Base-by-base conservation (phyloP, 2,113 vertebrate species). In the Hippolais icterina region DNA sequence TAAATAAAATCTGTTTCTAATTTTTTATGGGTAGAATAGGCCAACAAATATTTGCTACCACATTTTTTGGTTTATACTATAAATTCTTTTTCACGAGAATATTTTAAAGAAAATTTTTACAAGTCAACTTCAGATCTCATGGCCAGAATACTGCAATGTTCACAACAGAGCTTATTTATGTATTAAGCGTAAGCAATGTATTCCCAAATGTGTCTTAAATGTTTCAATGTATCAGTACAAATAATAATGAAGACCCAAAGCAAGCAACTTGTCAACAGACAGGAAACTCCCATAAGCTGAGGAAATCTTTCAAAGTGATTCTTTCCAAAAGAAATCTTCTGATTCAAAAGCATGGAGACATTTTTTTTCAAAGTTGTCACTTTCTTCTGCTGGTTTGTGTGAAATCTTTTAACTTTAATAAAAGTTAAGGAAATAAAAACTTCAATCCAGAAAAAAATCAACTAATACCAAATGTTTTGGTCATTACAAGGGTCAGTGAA, bases 181-280 rank as follows among this genome's bases (percentile, higher is more conserved):
- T 21, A 19, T 63, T 81, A 65, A 83, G 17, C 5, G 44, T 81
- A 28, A 77, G 6, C 14, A 76, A 49, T 14, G 5, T 7, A 12
- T 47, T 80, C 21, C 15, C 66, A 94, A 83, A 61, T 20, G 10
- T 18, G 4, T 18, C 18, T 65, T 70, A 79, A 42, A 37, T 12
- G 10, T 57, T n/a, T 68, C 53, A 57, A 83, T 4, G 27, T 4
- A 15, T 25, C n/a, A 71, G 16, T 53, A 11, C 28, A 63, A 68
- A 76, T 57, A 80, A 71, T 47, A 76, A 71, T 6, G 21, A 66
- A 71, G 20, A 42, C 5, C 3, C 54, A 87, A 89, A 53, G 10
- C 17, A 47, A 3, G 0, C 13, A 71, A 35, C 18, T 46, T 11
- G 1, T 28, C 4, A 2, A 42, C 11, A 19, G 17, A 74, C 6